Percentiles rank a stretch among this genome's conserved stretches.
phyloP scores from a whole-genome alignment of 1,140 invertebrate genomes.

The Dinoponera quadriceps region DNA sequence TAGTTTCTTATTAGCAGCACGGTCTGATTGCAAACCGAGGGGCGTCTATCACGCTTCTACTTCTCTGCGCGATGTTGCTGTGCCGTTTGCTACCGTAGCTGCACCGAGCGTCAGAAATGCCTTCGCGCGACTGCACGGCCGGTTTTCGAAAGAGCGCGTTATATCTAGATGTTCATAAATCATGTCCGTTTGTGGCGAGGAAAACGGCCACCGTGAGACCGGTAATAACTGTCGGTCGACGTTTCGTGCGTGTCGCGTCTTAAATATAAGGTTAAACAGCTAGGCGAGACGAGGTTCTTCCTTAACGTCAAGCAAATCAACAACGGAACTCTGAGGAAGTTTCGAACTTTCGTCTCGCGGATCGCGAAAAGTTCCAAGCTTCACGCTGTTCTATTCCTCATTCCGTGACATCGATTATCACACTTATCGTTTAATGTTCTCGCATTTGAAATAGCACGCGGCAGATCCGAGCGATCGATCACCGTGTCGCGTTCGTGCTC shows the following conservation, averaged over 20 bases:
- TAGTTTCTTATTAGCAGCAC: conserved; percentile 30
- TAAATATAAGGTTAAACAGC: background rate
- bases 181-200: background rate
- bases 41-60: conserved; percentile 35
- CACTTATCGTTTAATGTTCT: no score
- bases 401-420: no score
- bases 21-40: conserved; percentile 49
- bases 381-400: no score
- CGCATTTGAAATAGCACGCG: no score
- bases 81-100: background rate
- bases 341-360: no score
- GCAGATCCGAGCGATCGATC: no score
- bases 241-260: background rate
- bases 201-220: background rate
- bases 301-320: background rate
- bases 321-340: background rate
- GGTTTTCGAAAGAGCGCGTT: background rate
- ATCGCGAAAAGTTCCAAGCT: no score
- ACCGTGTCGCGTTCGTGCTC: no score
- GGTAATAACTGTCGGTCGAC: background rate
- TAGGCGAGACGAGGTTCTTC: background rate
- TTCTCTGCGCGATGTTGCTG: background rate
- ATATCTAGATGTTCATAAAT: background rate
- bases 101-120: background rate
- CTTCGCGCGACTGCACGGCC: background rate